Evolutionary conservation across 1,140 invertebrate genomes (phyloP), one percentile per base, ranked within the genome.

Genomic region (Eciton burchellii): DNA sequence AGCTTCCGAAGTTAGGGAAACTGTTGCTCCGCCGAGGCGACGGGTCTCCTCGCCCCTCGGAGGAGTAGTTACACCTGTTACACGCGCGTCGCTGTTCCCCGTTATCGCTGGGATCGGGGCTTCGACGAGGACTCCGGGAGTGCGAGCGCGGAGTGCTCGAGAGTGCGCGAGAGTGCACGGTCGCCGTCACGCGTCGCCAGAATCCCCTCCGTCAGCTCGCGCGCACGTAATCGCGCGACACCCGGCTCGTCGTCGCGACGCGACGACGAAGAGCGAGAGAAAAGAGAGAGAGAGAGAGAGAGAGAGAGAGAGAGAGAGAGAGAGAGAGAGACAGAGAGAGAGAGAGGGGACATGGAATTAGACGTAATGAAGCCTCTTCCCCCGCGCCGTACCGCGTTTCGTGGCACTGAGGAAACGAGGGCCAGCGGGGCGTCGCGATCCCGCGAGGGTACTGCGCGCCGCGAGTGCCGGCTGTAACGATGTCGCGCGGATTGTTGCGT

Each of bases 1-100:
- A 47, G 26, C 57, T 62, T 62, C 26, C 45, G 29, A 52, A 63
- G 21, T 45, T 72, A 11, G 24, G 35, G 8, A 19, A 54, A 79
- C 63, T 79, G 74, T 79, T 79, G 63, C 63, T 77, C 35, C 62
- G 21, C 5, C 47, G 57, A 41, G 19, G 19, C 57, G 26, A 45
- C 45, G 54, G 29, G 19, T 26, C 60, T 66, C 35, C 12, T 73
- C 19, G 57, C 14, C 12, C 56, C 47, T 74, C 43, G 35, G 57
- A 63, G 47, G 24, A 41, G 62, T 56, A 47, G 74, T 79, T 79
- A 68, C 74, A 86, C 85, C 85, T 86, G 85, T 86, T 86, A 86
- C 85, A 65, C 84, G 81, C 84, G 74, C 84, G 54, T 85, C 71
- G 76, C 41, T 73, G 59, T 12, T 6, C 35, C 41, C 24, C 24